Conservation (phyloP, 2,888 invertebrate species). For the Poecilus cupreus region DNA sequence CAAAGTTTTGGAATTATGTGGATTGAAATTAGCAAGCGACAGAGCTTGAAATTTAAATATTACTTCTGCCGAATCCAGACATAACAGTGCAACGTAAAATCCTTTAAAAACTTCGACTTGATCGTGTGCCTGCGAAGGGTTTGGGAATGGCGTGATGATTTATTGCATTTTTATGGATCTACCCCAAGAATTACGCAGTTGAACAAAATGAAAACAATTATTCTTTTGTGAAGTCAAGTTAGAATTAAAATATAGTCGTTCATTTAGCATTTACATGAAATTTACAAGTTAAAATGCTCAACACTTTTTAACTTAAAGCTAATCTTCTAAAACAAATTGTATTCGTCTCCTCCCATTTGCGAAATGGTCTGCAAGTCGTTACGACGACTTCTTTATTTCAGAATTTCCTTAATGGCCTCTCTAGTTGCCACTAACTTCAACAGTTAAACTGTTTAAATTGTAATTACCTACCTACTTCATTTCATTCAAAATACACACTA, state of each 20-base stretch:
- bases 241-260: neutral
- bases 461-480: neutral
- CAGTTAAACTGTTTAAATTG: conserved; percentile 32
- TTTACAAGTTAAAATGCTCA: conserved; percentile 32
- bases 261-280: conserved; percentile 22
- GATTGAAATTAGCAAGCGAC: conserved; percentile 21
- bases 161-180: conserved; percentile 29
- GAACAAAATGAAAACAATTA: neutral
- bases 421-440: conserved; percentile 21
- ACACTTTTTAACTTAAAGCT: conserved; percentile 24
- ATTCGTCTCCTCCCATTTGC: conserved; percentile 19
- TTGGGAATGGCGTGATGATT: neutral
- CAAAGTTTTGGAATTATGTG: conserved; percentile 33
- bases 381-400: conserved; percentile 32
- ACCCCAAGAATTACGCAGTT: neutral
- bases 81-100: conserved; percentile 18
- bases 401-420: conserved; percentile 29
- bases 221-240: neutral
- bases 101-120: neutral
- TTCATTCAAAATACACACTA: neutral
- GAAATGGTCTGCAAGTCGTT: conserved; percentile 18
- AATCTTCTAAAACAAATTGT: conserved; percentile 37
- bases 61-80: conserved; percentile 7
- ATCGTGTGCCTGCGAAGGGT: neutral
- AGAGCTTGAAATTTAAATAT: conserved; percentile 37